These are phyloP conservation scores for Clupea harengus DNA, from an alignment of 2,113 vertebrate species.

Conservation along the genomic window DNA sequence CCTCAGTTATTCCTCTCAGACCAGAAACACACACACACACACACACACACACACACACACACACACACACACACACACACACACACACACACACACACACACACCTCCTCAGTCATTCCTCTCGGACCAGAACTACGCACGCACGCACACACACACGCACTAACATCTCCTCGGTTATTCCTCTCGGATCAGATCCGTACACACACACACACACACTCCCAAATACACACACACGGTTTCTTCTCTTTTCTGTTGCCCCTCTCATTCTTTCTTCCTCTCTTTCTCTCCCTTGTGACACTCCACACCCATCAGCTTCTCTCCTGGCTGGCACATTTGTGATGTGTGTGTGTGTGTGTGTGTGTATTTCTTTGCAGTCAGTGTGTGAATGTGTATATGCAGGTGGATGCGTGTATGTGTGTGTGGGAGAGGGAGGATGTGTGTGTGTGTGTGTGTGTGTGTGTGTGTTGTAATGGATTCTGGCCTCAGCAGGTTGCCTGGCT, in stretches of 20 bases:
- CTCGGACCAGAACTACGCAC: too few relatives aligned
- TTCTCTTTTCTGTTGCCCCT: not conserved
- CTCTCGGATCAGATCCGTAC: constrained; percentile 4
- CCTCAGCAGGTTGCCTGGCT: constrained; percentile 39
- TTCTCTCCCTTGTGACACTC: not conserved
- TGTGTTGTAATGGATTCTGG: constrained; percentile 22
- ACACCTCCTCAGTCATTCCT: not conserved
- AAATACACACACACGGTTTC: not conserved
- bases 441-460: constrained; percentile 33
- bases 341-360: not conserved
- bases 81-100: constrained; percentile 13
- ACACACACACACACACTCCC: not conserved
- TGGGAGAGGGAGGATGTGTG: constrained; percentile 24
- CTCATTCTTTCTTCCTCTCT: not conserved
- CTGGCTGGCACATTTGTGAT: not conserved
- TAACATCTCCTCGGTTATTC: not conserved
- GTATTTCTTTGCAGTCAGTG: not conserved
- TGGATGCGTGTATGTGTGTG: constrained; percentile 21
- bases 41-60: not conserved
- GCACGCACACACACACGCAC: constrained; percentile 23
- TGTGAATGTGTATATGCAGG: not conserved
- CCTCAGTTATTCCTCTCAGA: too few relatives aligned
- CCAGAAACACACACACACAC: constrained; percentile 11
- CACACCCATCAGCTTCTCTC: not conserved
- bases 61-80: constrained; percentile 24